Percentiles rank a stretch among this genome's conserved stretches.
These are phyloP conservation scores for Engraulis encrasicolus DNA, from an alignment of 2,113 vertebrate genomes.

Conservation along the genomic window DNA sequence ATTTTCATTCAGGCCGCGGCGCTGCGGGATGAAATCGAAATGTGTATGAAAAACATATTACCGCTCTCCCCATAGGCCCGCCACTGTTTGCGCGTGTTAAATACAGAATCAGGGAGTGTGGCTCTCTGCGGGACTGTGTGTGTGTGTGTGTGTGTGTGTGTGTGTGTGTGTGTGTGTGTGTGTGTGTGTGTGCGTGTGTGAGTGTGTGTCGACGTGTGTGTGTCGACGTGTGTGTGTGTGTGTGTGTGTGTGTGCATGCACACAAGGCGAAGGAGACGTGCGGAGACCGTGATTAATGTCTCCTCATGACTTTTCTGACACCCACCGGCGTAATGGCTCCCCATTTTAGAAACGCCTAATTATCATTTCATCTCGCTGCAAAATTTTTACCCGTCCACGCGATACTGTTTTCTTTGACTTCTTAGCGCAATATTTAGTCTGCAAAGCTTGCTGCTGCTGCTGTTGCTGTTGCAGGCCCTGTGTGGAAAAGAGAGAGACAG, in stretches of 20 bases:
- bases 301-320: constrained; percentile 89
- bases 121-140: constrained; percentile 63
- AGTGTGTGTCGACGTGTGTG: constrained; percentile 54
- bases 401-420: constrained; percentile 65
- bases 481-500: constrained; percentile 64
- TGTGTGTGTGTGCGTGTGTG: constrained; percentile 45
- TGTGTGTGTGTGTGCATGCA: constrained; percentile 66
- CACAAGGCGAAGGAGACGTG: constrained; percentile 62
- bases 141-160: constrained; percentile 57
- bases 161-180: constrained; percentile 63
- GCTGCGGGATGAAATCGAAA: constrained; percentile 89
- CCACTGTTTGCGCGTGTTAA: constrained; percentile 84
- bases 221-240: constrained; percentile 28
- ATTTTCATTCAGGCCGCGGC: constrained; percentile 81
- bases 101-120: constrained; percentile 83
- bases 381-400: constrained; percentile 73
- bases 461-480: constrained; percentile 32
- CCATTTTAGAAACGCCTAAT: constrained; percentile 86
- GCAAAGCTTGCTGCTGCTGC: constrained; percentile 66
- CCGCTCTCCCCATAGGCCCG: constrained; percentile 78
- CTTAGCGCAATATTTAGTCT: constrained; percentile 78
- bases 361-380: constrained; percentile 88
- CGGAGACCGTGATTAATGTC: constrained; percentile 87
- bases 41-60: constrained; percentile 93
- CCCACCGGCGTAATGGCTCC: constrained; percentile 78